A percentile compares a stretch with the other conserved stretches of the same genome.
Conservation (phyloP, 2,888 invertebrate species). For the Cantharis rufa region DNA sequence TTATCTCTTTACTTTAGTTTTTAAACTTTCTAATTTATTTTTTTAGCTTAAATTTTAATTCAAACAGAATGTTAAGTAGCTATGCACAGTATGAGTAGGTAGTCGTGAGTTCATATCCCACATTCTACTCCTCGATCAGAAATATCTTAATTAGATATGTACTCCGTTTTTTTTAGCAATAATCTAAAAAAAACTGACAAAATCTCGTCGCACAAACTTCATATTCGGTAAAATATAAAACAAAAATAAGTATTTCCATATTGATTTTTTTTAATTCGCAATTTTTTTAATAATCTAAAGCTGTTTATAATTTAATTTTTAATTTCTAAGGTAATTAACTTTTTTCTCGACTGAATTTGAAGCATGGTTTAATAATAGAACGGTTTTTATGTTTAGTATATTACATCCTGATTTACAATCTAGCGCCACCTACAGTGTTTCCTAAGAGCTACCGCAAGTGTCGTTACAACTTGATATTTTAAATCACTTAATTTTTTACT, state of each 20-base stretch:
- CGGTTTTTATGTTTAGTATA: not conserved
- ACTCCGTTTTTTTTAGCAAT: no score
- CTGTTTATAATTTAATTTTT: not conserved
- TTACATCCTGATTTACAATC: not conserved
- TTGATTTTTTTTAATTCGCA: not conserved
- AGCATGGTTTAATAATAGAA: not conserved
- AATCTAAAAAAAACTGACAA: no score
- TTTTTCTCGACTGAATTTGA: not conserved
- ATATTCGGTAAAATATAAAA: no score
- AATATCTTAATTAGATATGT: no score
- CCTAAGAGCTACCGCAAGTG: not conserved
- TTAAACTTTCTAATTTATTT: not conserved
- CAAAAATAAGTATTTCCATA: not conserved
- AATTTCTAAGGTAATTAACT: not conserved
- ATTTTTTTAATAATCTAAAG: not conserved
- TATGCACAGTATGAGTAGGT: no score
- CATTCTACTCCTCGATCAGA: no score
- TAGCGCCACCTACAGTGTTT: not conserved
- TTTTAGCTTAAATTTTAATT: not conserved
- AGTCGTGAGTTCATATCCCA: no score
- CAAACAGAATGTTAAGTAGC: not conserved
- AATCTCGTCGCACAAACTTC: no score
- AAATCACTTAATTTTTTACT: not conserved
- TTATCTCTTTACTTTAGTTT: not conserved
- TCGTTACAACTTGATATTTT: not conserved